A percentile compares a stretch with the other conserved stretches of the same genome.
Evolutionary conservation across 1,140 invertebrate species (phyloP).

Genomic region (Aphidius ervi): DNA sequence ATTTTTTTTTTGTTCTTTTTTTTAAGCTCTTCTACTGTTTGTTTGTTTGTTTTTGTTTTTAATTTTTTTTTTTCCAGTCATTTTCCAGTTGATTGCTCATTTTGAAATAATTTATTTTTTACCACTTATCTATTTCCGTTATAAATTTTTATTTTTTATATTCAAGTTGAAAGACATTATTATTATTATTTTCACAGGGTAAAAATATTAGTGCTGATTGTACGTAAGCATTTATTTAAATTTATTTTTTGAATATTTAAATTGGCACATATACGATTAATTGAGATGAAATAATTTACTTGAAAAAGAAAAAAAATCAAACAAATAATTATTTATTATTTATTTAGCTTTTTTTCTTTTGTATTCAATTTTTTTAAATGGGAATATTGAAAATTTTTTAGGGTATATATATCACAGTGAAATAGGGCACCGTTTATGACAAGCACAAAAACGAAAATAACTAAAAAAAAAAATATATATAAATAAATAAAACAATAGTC

Average conservation of each 20-base stretch:
- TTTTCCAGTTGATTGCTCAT: neutral
- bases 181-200: neutral
- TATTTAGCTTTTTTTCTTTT: no score
- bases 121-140: neutral
- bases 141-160: neutral
- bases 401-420: no score
- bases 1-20: neutral
- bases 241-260: conserved; percentile 14
- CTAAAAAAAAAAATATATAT: no score
- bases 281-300: no score
- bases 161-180: neutral
- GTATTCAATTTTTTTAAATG: no score
- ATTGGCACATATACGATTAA: no score
- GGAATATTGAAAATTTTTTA: no score
- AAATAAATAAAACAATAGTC: no score
- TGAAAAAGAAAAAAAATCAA: no score
- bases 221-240: conserved; percentile 34
- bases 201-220: conserved; percentile 33
- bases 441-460: no score
- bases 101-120: neutral
- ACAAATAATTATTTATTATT: no score
- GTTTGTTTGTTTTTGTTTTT: neutral
- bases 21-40: neutral
- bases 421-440: no score
- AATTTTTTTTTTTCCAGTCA: neutral